phyloP scores from a whole-genome alignment of 37 sponge, comb jelly and placozoan species.

The Amphimedon queenslandica region DNA sequence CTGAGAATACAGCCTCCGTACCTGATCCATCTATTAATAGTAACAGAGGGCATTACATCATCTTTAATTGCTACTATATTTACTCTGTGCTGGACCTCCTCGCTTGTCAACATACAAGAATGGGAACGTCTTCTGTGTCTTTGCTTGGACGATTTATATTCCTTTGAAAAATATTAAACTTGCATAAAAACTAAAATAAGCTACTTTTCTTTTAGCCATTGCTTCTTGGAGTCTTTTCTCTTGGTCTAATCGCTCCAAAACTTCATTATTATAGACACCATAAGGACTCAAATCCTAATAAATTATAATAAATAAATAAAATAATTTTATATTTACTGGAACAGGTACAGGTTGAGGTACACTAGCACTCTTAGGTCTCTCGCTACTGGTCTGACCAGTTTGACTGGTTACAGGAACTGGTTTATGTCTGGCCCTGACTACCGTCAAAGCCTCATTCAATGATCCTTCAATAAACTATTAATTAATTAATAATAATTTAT shows the following conservation, averaged over 20 bases:
- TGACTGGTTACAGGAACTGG: neutral
- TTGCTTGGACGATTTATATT: neutral
- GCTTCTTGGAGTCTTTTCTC: slow-evolving; percentile 6
- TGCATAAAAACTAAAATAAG: neutral
- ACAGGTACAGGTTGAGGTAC: neutral
- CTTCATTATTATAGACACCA: neutral
- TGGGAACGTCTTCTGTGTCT: neutral
- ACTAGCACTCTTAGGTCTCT: neutral
- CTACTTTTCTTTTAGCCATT: neutral
- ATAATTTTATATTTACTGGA: neutral
- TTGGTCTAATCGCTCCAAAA: neutral
- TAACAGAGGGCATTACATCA: neutral
- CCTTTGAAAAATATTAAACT: neutral
- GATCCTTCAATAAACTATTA: neutral
- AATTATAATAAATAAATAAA: neutral
- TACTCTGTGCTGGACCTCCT: neutral
- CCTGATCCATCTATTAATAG: neutral
- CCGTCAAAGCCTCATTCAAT: neutral
- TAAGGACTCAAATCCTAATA: neutral
- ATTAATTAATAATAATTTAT: neutral
- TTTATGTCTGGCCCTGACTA: neutral
- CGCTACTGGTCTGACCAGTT: too few species aligned
- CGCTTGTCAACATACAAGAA: neutral
- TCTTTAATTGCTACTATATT: neutral
- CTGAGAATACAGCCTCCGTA: neutral